Evolutionary conservation across 2,888 invertebrate species (phyloP), one percentile per base, ranked within the genome.

Genomic region (Sympetrum striolatum): DNA sequence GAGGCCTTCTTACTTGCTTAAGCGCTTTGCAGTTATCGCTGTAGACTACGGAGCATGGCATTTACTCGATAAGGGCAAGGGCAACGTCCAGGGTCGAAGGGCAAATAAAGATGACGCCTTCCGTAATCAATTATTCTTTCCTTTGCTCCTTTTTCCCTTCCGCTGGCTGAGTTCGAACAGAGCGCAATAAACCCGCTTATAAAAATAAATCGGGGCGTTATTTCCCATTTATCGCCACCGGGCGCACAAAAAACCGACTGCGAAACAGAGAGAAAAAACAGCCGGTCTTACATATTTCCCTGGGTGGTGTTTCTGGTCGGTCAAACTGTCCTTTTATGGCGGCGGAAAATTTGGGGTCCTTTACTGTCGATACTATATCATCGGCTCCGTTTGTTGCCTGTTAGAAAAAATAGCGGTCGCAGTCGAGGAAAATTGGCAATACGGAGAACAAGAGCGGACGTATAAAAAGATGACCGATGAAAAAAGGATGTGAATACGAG

Each of bases 101-200:
- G 60, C 86, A 86, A 86, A 86, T 86, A 86, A 86, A 86, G 86
- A 86, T 86, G 86, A 64, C 86, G 86, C 86, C 86, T 86, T 86
- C 86, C 86, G 86, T 60, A 60, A 86, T 86, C 86, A 86, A 86
- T 64, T 39, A 60, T 73, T 73, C 31, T 73, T 64, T 31, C 31
- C 35, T 25, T 18, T 48, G 53, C 25, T 44, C 35, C 39, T 60
- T 86, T 86, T 82, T 82, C 81, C 81, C 15, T 25, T 53, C 31
- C 81, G 53, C 37, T 31, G 58, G 31, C 18, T 35, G 35, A 22
- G 22, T 12, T 18, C 82, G 5, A 25, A 53, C 82, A 48, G 53
- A 53, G 35, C 53, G 35, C 58, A 60, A 86, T 60, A 86, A 64
- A 60, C n/a, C 35, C 35, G 73, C 73, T 73, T 73, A 73, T 73